Conservation (phyloP, 2,888 invertebrate genomes). For the Euproctis similis region DNA sequence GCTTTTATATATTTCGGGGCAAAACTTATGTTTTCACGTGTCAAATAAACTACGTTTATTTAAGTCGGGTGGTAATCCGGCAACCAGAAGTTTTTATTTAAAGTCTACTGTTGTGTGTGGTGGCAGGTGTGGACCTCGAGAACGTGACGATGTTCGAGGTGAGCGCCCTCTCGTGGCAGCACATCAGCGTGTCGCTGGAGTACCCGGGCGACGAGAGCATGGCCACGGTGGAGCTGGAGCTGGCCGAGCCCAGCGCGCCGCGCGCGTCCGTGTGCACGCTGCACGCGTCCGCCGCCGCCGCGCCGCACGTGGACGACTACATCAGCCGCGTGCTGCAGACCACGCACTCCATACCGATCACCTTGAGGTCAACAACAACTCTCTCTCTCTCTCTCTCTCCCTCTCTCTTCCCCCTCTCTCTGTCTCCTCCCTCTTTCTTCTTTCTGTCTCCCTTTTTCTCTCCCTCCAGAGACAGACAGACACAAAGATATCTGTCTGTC, state of each 20-base stretch:
- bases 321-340: conserved; percentile 82
- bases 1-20: too few species aligned
- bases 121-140: conserved; percentile 77
- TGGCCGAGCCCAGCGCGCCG: conserved; percentile 86
- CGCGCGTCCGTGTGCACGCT: conserved; percentile 85
- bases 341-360: conserved; percentile 94
- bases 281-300: conserved; percentile 24
- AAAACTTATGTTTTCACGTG: too few species aligned
- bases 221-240: conserved; percentile 93
- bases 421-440: too few species aligned
- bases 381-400: too few species aligned
- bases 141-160: conserved; percentile 93
- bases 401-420: too few species aligned
- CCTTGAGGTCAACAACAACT: conserved; percentile 88
- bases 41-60: too few species aligned
- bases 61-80: too few species aligned
- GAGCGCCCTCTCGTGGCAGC: conserved; percentile 91
- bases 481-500: too few species aligned
- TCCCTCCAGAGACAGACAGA: too few species aligned
- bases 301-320: conserved; percentile 58
- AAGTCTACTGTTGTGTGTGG: too few species aligned
- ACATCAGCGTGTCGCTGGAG: conserved; percentile 92
- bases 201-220: conserved; percentile 94
- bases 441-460: too few species aligned
- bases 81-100: too few species aligned